These are phyloP conservation scores for Pseudachorutes palmiensis DNA, from an alignment of 1,140 invertebrate genomes.

Conservation along the genomic window DNA sequence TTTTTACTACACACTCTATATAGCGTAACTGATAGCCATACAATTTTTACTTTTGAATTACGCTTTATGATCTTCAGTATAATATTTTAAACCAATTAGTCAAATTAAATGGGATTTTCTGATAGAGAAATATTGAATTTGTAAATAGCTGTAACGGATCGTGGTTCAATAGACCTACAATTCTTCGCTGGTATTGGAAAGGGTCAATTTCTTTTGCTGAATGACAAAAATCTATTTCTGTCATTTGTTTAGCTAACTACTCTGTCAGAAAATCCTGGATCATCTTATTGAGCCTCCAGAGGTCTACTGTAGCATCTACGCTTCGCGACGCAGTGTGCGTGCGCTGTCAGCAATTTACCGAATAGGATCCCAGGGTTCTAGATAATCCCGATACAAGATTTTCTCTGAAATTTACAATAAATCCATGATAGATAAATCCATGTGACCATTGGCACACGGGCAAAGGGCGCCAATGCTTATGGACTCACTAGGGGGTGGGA, in stretches of 20 bases:
- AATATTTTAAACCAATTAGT: background rate
- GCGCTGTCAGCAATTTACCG: background rate
- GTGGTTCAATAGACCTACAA: background rate
- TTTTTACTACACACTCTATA: conserved; percentile 6
- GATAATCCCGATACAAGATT: conserved; percentile 53
- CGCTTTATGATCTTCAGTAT: conserved; percentile 7
- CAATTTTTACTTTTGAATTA: background rate
- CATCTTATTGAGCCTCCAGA: too few relatives aligned
- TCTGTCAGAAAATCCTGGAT: too few relatives aligned
- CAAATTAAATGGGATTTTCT: background rate
- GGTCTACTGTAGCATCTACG: too few relatives aligned
- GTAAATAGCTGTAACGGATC: background rate
- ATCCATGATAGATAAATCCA: conserved; percentile 38
- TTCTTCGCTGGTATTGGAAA: background rate
- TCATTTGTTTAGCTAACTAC: too few relatives aligned
- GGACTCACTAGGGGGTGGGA: conserved; percentile 47
- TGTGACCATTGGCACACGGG: background rate
- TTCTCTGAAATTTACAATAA: conserved; percentile 55
- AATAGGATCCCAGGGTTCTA: conserved; percentile 53
- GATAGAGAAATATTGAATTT: background rate
- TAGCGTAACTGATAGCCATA: too few relatives aligned
- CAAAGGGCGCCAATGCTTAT: background rate
- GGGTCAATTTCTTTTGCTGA: background rate
- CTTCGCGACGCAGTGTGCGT: background rate
- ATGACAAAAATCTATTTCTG: background rate